Evolutionary conservation across 2,888 invertebrate genomes (phyloP).

Genomic region (Lydus trimaculatus): DNA sequence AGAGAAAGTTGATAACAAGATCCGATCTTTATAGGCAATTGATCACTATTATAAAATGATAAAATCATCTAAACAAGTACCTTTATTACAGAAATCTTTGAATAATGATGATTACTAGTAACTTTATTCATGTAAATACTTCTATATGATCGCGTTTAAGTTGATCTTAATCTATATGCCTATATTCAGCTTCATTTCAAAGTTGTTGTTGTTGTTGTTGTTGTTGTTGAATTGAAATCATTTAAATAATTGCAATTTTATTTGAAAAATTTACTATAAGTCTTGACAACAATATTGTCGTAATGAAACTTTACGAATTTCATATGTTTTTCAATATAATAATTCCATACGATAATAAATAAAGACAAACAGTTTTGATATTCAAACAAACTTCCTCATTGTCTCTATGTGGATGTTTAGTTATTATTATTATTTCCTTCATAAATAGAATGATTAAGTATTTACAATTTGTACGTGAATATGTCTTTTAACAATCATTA

Average conservation of each 20-base stretch:
- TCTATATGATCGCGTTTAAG: slow-evolving; percentile 3
- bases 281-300: background rate
- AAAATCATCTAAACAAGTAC: background rate
- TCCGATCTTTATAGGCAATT: slow-evolving; percentile 1
- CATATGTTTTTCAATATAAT: background rate
- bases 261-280: background rate
- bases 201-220: background rate
- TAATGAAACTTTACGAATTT: background rate
- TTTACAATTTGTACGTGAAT: background rate
- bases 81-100: slow-evolving; percentile 1
- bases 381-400: background rate
- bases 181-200: background rate
- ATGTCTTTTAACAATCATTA: background rate
- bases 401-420: background rate
- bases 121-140: slow-evolving; percentile 6
- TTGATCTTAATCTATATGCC: slow-evolving; percentile 5
- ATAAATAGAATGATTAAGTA: slow-evolving; percentile 2
- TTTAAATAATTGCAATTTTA: background rate
- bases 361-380: background rate
- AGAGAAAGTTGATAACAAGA: background rate
- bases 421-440: slow-evolving; percentile 7
- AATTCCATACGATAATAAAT: background rate
- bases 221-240: background rate
- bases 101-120: slow-evolving; percentile 8
- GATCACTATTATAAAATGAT: background rate